A percentile compares a stretch with the other conserved stretches of the same genome.
Evolutionary conservation across 2,888 invertebrate genomes (phyloP).

Genomic region (Xestia xanthographa): DNA sequence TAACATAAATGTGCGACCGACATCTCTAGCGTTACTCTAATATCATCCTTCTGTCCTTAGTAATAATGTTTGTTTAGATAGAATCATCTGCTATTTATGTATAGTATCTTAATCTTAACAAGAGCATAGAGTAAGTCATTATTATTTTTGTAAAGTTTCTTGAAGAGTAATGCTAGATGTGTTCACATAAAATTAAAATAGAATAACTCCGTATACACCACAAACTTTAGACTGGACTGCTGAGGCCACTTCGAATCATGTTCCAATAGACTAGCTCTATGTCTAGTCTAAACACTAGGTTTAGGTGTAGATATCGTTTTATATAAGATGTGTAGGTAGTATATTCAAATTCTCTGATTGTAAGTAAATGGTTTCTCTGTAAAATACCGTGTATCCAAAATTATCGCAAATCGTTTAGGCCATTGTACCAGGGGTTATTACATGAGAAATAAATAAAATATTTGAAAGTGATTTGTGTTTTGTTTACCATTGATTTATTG

Average conservation of each 20-base stretch:
- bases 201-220: conserved; percentile 54
- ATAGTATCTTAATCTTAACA: conserved; percentile 35
- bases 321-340: conserved; percentile 88
- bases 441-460: conserved; percentile 82
- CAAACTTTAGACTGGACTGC: conserved; percentile 66
- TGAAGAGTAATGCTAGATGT: conserved; percentile 28
- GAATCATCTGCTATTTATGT: conserved; percentile 31
- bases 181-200: conserved; percentile 46
- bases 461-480: conserved; percentile 72
- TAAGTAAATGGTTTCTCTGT: conserved; percentile 79
- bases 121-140: conserved; percentile 24
- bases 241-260: conserved; percentile 74
- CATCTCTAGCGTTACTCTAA: conserved; percentile 28
- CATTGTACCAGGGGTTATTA: conserved; percentile 83
- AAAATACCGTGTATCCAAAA: conserved; percentile 82
- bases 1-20: conserved; percentile 36
- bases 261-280: conserved; percentile 82
- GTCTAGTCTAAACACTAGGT: conserved; percentile 81
- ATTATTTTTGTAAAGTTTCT: conserved; percentile 25
- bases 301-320: conserved; percentile 89
- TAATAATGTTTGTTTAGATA: conserved; percentile 36
- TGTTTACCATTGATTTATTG: conserved; percentile 66
- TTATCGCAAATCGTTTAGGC: conserved; percentile 82
- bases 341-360: conserved; percentile 85
- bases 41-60: conserved; percentile 18